phyloP scores from a whole-genome alignment of 2,113 vertebrate species.

The Nothobranchius kuhntae region DNA sequence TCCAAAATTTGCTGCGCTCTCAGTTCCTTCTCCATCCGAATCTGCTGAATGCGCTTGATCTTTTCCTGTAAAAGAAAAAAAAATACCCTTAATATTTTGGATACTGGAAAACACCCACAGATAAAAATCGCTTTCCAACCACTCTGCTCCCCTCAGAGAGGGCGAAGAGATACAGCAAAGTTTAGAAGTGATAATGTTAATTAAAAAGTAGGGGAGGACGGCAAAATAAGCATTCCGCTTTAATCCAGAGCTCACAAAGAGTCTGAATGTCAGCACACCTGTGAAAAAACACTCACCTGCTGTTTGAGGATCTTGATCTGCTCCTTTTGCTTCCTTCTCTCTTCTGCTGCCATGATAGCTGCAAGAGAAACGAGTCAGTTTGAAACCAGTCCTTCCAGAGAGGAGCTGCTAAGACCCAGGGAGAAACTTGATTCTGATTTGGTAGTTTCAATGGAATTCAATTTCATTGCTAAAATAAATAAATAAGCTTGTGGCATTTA shows the following conservation, averaged over 20 bases:
- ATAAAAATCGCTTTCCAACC: slow-evolving; percentile 46
- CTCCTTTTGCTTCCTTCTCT: slow-evolving; percentile 96
- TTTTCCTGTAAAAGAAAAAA: slow-evolving; percentile 86
- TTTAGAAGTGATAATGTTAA: slow-evolving; percentile 41
- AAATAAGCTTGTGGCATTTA: no score
- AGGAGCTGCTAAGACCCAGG: background rate
- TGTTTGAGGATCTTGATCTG: slow-evolving; percentile 99
- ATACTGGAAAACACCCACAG: slow-evolving; percentile 42
- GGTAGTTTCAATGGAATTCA: no score
- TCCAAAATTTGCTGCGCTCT: slow-evolving; percentile 98
- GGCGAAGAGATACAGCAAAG: slow-evolving; percentile 24
- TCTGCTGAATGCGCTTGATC: slow-evolving; percentile 99
- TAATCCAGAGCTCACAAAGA: slow-evolving; percentile 20
- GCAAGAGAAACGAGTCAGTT: slow-evolving; percentile 55
- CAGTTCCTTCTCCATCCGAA: slow-evolving; percentile 98
- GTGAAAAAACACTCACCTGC: slow-evolving; percentile 83
- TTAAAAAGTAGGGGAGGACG: slow-evolving; percentile 37
- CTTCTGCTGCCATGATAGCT: slow-evolving; percentile 99
- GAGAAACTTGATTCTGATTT: no score
- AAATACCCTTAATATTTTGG: slow-evolving; percentile 52
- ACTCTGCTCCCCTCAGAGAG: slow-evolving; percentile 30
- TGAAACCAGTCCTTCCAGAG: slow-evolving; percentile 29
- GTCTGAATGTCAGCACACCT: slow-evolving; percentile 9
- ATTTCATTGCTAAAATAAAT: no score
- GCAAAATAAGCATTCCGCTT: slow-evolving; percentile 48